phyloP scores from a whole-genome alignment of 2,888 invertebrate genomes.

The Onthophagus sagittarius region DNA sequence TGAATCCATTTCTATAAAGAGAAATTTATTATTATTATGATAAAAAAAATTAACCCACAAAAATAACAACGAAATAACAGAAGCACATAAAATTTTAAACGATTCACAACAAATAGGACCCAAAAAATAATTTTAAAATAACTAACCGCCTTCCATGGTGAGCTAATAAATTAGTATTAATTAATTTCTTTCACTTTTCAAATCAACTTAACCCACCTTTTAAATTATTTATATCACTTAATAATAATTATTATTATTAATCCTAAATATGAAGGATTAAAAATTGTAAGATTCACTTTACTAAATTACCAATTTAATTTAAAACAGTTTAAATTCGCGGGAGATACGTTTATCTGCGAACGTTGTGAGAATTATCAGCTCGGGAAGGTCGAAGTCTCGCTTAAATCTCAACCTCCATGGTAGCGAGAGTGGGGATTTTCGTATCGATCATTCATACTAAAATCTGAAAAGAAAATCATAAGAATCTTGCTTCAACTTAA shows the following conservation, averaged over 20 bases:
- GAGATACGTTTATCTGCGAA: not conserved
- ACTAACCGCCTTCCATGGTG: constrained; percentile 20
- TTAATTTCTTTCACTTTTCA: not conserved
- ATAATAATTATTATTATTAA: too few relatives aligned
- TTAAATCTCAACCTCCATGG: not conserved
- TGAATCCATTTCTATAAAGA: constrained; percentile 64
- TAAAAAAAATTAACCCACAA: not conserved
- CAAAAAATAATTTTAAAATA: not conserved
- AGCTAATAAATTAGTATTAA: not conserved
- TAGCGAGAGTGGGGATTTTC: not conserved
- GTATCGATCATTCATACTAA: not conserved
- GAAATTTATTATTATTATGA: constrained; percentile 15
- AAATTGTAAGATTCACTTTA: too few relatives aligned
- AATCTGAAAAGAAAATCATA: not conserved
- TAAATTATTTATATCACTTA: not conserved
- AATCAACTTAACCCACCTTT: not conserved
- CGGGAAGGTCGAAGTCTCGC: not conserved
- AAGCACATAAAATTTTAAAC: not conserved
- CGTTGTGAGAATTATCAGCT: not conserved
- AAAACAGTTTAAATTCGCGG: not conserved
- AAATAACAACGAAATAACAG: not conserved
- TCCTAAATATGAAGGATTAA: too few relatives aligned
- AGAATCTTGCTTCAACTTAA: not conserved
- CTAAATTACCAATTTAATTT: not conserved
- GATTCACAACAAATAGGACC: not conserved